Conservation (phyloP, 2,113 vertebrate species). For the Hippocampus barbouri region DNA sequence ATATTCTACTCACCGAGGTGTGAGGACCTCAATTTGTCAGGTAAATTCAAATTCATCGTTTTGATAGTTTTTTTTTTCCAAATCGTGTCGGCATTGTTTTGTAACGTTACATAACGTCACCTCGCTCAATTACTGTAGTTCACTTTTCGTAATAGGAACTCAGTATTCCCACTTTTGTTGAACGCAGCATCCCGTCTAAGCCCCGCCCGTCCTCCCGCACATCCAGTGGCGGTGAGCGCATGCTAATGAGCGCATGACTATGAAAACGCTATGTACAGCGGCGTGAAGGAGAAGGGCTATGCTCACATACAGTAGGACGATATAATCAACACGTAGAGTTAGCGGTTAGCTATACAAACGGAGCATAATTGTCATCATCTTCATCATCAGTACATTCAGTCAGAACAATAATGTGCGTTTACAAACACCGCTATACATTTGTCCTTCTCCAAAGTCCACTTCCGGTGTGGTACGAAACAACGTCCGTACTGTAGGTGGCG, state of each 20-base stretch:
- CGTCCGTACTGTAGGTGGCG: constrained; percentile 51
- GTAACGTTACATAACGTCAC: neutral
- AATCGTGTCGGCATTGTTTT: neutral
- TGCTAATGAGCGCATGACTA: constrained; percentile 68
- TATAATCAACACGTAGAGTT: constrained; percentile 94
- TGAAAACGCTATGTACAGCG: constrained; percentile 95
- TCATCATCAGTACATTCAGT: constrained; percentile 86
- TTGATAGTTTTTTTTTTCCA: neutral
- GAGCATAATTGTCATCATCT: constrained; percentile 71
- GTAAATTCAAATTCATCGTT: neutral
- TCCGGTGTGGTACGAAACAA: constrained; percentile 76
- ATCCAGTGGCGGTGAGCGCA: neutral
- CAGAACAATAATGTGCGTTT: constrained; percentile 85
- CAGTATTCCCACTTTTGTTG: no score
- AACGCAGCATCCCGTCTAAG: neutral
- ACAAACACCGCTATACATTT: constrained; percentile 45
- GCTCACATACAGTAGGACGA: constrained; percentile 84
- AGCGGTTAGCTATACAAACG: constrained; percentile 81
- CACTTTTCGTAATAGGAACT: neutral
- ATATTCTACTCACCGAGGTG: neutral
- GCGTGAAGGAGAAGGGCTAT: constrained; percentile 77
- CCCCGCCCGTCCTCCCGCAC: neutral
- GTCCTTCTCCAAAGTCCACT: constrained; percentile 21
- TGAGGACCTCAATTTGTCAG: neutral
- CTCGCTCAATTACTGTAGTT: neutral